Percentiles rank a stretch among this genome's conserved stretches.
Conservation (phyloP, 2,113 vertebrate species). For the Neomonachus schauinslandi region DNA sequence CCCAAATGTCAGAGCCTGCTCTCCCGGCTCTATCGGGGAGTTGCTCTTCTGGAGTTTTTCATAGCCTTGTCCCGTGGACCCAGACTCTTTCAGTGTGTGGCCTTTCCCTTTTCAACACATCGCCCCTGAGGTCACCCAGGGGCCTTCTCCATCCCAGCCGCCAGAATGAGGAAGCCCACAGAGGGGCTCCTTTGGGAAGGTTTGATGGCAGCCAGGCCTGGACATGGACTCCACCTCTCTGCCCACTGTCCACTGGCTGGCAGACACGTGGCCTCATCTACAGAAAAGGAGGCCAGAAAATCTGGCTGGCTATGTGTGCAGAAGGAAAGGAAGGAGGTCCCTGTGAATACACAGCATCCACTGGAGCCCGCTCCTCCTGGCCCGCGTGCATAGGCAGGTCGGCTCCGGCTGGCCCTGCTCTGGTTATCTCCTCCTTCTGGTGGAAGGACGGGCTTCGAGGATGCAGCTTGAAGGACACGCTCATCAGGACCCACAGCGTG, state of each 20-base stretch:
- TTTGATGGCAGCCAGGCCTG: neutral
- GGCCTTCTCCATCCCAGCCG: neutral
- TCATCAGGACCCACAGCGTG: neutral
- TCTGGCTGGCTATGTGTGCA: no score
- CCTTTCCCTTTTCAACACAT: neutral
- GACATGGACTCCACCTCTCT: neutral
- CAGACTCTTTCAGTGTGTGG: neutral
- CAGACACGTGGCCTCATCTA: neutral
- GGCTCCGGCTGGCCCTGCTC: neutral
- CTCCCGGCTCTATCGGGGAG: neutral
- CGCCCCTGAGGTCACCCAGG: neutral
- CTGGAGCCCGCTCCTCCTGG: neutral
- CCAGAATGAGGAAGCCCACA: no score
- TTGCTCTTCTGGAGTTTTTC: neutral
- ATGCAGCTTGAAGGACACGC: no score
- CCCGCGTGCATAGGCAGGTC: rapidly evolving
- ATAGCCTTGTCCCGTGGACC: rapidly evolving
- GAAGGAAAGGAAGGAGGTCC: neutral
- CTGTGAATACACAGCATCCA: neutral
- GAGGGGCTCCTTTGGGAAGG: neutral
- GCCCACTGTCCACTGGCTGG: rapidly evolving
- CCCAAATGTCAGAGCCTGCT: neutral
- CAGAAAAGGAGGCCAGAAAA: neutral
- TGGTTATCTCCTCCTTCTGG: no score
- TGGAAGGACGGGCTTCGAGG: neutral